These are phyloP conservation scores for human (Homo sapiens) DNA, from an alignment of 2,113 vertebrate genomes.

Conservation along the genomic window GRCh38 chr11:92352001-92352500, in stretches of 20 bases:
- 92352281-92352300: constrained; percentile 96
- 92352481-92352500: constrained; percentile 95
- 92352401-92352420: constrained; percentile 97
- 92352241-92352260: constrained; percentile 93
- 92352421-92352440: constrained; percentile 97
- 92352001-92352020: not conserved
- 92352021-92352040: not conserved
- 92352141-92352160: constrained; percentile 85
- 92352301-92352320: constrained; percentile 95
- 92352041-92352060: constrained; percentile 1
- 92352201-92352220: constrained; percentile 85
- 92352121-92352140: constrained; percentile 93
- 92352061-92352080: constrained; percentile 65
- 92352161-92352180: constrained; percentile 88
- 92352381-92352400: constrained; percentile 98
- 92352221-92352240: constrained; percentile 89
- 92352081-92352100: constrained; percentile 85
- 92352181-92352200: constrained; percentile 83
- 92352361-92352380: constrained; percentile 97
- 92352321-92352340: constrained; percentile 89
- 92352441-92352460: constrained; percentile 98
- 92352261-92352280: constrained; percentile 96
- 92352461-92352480: constrained; percentile 98
- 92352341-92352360: constrained; percentile 98
- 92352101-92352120: constrained; percentile 93